phyloP scores from a whole-genome alignment of 1,140 invertebrate genomes.

The Trissolcus basalis region DNA sequence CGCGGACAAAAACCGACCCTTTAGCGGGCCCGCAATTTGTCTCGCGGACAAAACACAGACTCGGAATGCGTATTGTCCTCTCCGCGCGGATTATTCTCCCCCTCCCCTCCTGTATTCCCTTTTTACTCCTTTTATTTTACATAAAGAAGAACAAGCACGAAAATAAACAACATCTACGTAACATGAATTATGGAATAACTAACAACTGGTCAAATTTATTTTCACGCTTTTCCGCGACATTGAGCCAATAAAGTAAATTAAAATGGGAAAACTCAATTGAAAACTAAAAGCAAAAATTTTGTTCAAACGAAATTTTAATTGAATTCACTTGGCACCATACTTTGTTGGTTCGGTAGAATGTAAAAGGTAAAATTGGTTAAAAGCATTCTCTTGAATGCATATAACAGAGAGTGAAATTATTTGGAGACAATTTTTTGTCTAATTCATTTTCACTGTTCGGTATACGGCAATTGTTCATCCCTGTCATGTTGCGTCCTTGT shows the following conservation, averaged over 20 bases:
- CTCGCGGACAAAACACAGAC: conserved; percentile 69
- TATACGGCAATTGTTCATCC: too few species aligned
- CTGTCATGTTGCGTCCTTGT: conserved; percentile 8
- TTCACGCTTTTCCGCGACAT: conserved; percentile 30
- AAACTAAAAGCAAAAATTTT: too few species aligned
- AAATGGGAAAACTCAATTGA: background rate
- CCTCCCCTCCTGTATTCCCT: conserved; percentile 9
- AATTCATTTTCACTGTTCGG: too few species aligned
- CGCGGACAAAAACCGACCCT: conserved; percentile 67
- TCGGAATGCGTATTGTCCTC: conserved; percentile 70
- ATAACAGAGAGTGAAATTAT: too few species aligned
- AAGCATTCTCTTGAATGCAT: too few species aligned
- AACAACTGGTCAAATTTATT: conserved; percentile 31
- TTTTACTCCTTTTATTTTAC: conserved; percentile 40
- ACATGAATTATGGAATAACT: conserved; percentile 45
- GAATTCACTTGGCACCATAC: too few species aligned
- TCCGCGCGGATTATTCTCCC: conserved; percentile 50
- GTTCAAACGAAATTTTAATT: too few species aligned
- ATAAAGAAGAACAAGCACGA: conserved; percentile 45
- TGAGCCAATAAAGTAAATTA: too few species aligned
- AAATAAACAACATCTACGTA: conserved; percentile 34
- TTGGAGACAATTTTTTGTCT: too few species aligned
- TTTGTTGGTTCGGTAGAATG: too few species aligned
- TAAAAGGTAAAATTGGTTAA: too few species aligned
- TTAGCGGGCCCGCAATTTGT: conserved; percentile 74